These are phyloP conservation scores for Phyllotreta cruciferae DNA, from an alignment of 2,888 invertebrate species.

Conservation along the genomic window DNA sequence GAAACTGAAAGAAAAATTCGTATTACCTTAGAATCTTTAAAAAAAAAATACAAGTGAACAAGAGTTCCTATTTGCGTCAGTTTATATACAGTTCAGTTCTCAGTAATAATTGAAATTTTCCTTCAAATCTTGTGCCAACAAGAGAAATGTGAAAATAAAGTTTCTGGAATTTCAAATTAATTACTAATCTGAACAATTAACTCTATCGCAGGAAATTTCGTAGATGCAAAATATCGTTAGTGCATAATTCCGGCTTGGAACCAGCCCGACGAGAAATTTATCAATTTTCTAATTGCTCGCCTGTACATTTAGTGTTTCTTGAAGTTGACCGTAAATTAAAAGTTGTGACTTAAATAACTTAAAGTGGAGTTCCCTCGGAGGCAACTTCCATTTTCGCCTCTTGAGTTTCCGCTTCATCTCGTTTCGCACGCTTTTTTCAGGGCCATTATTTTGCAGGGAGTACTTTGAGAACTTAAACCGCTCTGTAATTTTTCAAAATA, in stretches of 20 bases:
- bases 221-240: conserved; percentile 34
- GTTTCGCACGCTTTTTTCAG: conserved; percentile 38
- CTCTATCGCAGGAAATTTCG: conserved; percentile 31
- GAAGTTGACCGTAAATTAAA: conserved; percentile 52
- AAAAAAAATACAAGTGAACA: no score
- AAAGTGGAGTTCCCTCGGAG: conserved; percentile 40
- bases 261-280: conserved; percentile 34
- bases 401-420: conserved; percentile 41
- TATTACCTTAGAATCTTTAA: no score
- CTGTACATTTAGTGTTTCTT: conserved; percentile 48
- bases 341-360: conserved; percentile 50
- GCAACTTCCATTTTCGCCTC: conserved; percentile 40
- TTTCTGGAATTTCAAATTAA: conserved; percentile 32
- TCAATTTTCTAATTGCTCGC: conserved; percentile 51
- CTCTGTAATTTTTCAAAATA: conserved; percentile 43
- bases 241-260: conserved; percentile 34
- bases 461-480: conserved; percentile 39
- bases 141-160: conserved; percentile 16
- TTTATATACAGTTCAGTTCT: background rate
- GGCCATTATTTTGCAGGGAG: conserved; percentile 39
- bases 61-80: no score
- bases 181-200: conserved; percentile 35
- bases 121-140: background rate
- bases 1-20: no score
- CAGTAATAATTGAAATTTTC: background rate